Evolutionary conservation across 2,888 invertebrate genomes (phyloP), one percentile per base, ranked within the genome.

Genomic region (Cylloceria caligata): DNA sequence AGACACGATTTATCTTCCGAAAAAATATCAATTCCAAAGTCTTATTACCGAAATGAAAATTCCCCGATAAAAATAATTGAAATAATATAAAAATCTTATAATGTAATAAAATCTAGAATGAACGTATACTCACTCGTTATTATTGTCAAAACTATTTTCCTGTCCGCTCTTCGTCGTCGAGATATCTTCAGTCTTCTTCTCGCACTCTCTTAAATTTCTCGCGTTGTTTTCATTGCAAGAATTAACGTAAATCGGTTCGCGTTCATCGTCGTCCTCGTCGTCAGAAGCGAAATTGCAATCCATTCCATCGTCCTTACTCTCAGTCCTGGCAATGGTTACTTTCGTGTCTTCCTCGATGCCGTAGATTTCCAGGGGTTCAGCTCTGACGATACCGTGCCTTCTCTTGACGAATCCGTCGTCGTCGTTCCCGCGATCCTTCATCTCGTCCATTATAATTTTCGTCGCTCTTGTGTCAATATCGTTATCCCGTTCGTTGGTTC

Each of bases 241-340:
- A 74, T 92, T 92, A 11, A 89, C 90, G 75, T 92, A 92, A 72
- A 92, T 90, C 16, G 92, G 92, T 67, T 92, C 91, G 47, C 81
- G 84, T 11, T 84, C 83, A 13, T 85, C 82, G 34, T 86, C 83
- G 30, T 88, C 89, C 24, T 91, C 91, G 45, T 91, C 92, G 45
- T 91, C 92, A 11, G 91, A 91, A 2, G 85, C 88, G 45, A 90
- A 92, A 73, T 91, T 92, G 67, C 92, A 92, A 69, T 92, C 92
- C 90, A 92, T 89, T 7, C 92, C 92, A 60, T 91, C 92, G 81
- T 93, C 92, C 55, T 92, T 92, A 80, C 91, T 92, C 42, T 91
- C 90, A 3, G 89, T 89, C 24, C 91, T 87, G 9, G 88, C 78
- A 24, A 91, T 91, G 42, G 71, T 76, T 0, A 69, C 69, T 60